A percentile compares a stretch with the other conserved stretches of the same genome.
phyloP scores from a whole-genome alignment of 2,888 invertebrate genomes.

The Automeris io region DNA sequence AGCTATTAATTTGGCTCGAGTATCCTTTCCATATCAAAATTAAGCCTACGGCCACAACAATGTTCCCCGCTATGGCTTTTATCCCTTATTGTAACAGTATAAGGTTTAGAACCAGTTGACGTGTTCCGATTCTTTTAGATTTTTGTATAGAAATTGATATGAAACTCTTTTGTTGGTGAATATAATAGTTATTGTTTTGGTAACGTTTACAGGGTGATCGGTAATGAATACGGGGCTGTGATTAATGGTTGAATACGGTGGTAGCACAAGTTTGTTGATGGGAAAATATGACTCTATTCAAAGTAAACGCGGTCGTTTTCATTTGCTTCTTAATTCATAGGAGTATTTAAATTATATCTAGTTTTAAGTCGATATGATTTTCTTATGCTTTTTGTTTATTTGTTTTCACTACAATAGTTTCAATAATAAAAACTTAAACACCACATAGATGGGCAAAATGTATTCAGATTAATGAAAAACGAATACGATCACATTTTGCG shows the following conservation, averaged over 20 bases:
- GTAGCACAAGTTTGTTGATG: conserved; percentile 2
- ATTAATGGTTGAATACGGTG: conserved; percentile 1
- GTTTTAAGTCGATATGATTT: too few species aligned
- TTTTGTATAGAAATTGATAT: conserved; percentile 54
- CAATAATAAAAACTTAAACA: too few species aligned
- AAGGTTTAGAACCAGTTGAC: conserved; percentile 12
- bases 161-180: conserved; percentile 45
- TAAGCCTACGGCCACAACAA: conserved; percentile 29
- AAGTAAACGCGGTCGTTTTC: too few species aligned
- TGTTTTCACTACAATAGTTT: too few species aligned
- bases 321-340: too few species aligned
- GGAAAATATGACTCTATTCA: neutral
- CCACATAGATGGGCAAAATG: too few species aligned
- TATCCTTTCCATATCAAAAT: conserved; percentile 54
- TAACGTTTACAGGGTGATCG: neutral
- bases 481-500: too few species aligned
- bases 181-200: conserved; percentile 44
- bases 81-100: conserved; percentile 14
- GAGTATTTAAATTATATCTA: too few species aligned
- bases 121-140: conserved; percentile 12
- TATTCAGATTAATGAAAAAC: too few species aligned
- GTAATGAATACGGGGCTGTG: conserved; percentile 3
- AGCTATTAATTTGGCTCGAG: conserved; percentile 72
- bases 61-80: conserved; percentile 7
- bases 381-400: too few species aligned